Evolutionary conservation across 2,888 invertebrate genomes (phyloP).

Genomic region (Andrena haemorrhoa): DNA sequence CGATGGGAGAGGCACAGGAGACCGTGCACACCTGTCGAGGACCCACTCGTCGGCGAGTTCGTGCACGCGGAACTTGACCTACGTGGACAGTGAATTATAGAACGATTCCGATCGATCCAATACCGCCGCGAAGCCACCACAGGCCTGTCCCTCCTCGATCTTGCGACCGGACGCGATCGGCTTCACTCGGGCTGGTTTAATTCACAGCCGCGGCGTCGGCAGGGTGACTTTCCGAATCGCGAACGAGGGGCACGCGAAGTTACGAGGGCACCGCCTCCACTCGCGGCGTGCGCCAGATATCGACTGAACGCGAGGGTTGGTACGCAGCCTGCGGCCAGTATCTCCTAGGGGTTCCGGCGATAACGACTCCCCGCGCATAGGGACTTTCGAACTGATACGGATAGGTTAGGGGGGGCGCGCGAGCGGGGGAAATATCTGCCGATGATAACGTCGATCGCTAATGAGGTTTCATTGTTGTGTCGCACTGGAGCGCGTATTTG

Average conservation of each 20-base stretch:
- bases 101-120: constrained; percentile 64
- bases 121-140: neutral
- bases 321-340: constrained; percentile 56
- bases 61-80: constrained; percentile 66
- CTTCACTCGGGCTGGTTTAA: too few relatives aligned
- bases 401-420: too few relatives aligned
- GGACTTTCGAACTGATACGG: constrained; percentile 57
- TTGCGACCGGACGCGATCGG: too few relatives aligned
- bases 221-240: too few relatives aligned
- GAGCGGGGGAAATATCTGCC: too few relatives aligned
- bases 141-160: neutral
- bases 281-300: constrained; percentile 77
- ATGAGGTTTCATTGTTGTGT: too few relatives aligned
- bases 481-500: too few relatives aligned
- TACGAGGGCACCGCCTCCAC: constrained; percentile 33
- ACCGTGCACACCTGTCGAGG: constrained; percentile 51
- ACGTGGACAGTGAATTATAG: constrained; percentile 68
- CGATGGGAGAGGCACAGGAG: constrained; percentile 31
- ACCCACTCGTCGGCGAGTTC: constrained; percentile 20
- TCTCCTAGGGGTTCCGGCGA: constrained; percentile 57
- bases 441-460: too few relatives aligned
- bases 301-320: constrained; percentile 79
- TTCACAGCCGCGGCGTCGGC: too few relatives aligned
- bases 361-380: constrained; percentile 62
- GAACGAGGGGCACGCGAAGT: neutral